Conservation (phyloP, 2,113 vertebrate species). For the Ellobius talpinus region DNA sequence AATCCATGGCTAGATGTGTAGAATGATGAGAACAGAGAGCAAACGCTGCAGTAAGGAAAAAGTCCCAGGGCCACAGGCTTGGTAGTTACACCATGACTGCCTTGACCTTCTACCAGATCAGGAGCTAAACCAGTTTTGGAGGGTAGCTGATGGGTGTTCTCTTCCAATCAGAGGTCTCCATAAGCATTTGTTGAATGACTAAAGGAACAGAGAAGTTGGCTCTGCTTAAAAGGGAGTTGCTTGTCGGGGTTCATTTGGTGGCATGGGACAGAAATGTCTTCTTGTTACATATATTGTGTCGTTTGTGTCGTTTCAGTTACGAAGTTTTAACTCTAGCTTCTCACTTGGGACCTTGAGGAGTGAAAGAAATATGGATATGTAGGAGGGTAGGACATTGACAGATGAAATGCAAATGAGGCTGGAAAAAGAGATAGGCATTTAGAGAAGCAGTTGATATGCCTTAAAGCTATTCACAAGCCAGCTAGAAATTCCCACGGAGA, state of each 20-base stretch:
- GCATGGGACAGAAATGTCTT: neutral
- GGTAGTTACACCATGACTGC: neutral
- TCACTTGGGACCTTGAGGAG: slow-evolving; percentile 16
- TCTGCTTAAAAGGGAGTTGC: neutral
- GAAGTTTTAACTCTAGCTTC: slow-evolving; percentile 53
- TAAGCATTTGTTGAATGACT: neutral
- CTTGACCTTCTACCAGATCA: neutral
- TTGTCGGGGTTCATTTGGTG: neutral
- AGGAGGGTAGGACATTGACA: slow-evolving; percentile 61
- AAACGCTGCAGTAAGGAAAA: neutral
- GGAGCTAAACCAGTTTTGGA: neutral
- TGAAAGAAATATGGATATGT: slow-evolving; percentile 53
- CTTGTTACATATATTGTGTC: neutral
- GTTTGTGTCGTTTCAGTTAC: slow-evolving; percentile 25
- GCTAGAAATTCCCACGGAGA: slow-evolving; percentile 36
- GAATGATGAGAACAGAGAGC: neutral
- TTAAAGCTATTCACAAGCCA: slow-evolving; percentile 56
- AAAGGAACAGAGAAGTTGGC: neutral
- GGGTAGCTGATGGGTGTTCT: neutral
- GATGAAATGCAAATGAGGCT: slow-evolving; percentile 64
- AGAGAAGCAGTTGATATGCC: slow-evolving; percentile 56
- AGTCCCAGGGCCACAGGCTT: neutral
- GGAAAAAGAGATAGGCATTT: slow-evolving; percentile 60
- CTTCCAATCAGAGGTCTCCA: neutral
- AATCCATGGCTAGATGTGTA: neutral